A percentile compares a stretch with the other conserved stretches of the same genome.
Evolutionary conservation across 2,797 vertebrate genomes (phyloP).

Genomic region (Alectoris magna): DNA sequence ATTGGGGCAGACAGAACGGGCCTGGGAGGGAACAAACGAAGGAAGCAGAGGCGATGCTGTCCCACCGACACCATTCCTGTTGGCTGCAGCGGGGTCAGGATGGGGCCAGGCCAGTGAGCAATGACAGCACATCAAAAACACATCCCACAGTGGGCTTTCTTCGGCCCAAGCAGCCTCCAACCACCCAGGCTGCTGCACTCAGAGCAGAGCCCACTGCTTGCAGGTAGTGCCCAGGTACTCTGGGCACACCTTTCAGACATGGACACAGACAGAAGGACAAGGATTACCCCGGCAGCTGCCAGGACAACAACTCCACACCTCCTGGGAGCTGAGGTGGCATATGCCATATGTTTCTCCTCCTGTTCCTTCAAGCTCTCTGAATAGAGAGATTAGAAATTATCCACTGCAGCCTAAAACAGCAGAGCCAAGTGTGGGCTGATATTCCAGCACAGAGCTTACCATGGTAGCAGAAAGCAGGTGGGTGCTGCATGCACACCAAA

Average conservation of each 20-base stretch:
- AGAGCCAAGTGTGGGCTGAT: neutral
- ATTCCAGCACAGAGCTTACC: constrained; percentile 19
- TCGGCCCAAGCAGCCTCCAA: neutral
- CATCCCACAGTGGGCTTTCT: neutral
- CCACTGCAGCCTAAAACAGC: neutral
- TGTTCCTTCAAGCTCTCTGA: constrained; percentile 4
- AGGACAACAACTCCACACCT: neutral
- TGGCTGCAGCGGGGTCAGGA: neutral
- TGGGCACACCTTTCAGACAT: rapidly evolving
- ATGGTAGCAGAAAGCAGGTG: neutral
- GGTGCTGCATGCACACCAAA: neutral
- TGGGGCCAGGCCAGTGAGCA: neutral
- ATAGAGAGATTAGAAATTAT: constrained; percentile 63
- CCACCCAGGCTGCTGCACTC: rapidly evolving
- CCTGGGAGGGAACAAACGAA: neutral
- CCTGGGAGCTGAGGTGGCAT: constrained; percentile 35
- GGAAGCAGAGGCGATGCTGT: neutral
- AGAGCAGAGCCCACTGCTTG: neutral
- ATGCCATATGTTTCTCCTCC: constrained; percentile 34
- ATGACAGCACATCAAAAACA: neutral
- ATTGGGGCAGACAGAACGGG: neutral
- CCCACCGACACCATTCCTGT: rapidly evolving
- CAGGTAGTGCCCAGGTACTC: neutral
- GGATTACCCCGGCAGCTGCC: constrained; percentile 30
- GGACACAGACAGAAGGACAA: neutral